Evolutionary conservation across 2,888 invertebrate species (phyloP), one percentile per base, ranked within the genome.

Genomic region (Eustalomyia histrio): DNA sequence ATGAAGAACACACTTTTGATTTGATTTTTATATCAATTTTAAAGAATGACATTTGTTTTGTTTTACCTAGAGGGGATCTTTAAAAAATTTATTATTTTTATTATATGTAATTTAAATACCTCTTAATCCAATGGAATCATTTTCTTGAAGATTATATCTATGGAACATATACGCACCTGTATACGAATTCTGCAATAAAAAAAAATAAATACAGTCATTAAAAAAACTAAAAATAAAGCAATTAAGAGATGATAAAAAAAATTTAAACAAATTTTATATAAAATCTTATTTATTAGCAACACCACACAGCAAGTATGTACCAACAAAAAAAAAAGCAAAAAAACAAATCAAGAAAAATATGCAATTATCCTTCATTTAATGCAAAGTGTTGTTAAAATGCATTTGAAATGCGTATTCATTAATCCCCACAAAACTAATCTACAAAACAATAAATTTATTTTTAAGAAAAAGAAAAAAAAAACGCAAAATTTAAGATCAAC

Each of bases 151-250:
- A 73, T 87, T 89, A 6, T 90, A 86, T 81, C 89, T 90, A 81
- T 91, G 90, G 81, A 90, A 88, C 78, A 91, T 86, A 87, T 90
- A 91, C 68, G 88, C 89, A 78, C 90, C 90, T 60, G 91, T 88
- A 84, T 90, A 91, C 2, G 90, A 89, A 82, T 87, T 89, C 91
- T 91, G 87, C 61, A 86, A 88, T 57, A 72, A 84, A 60, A 84
- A 47, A n/a, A 14, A 9, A n/a, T n/a, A 64, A 58, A 76, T 68
- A 53, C 52, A 52, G 24, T 21, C 18, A 52, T 12, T 50, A 47
- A 63, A 16, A 57, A 64, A 64, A 47, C 16, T 69, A 74, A 67
- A 69, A 81, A 74, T 78, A 67, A 78, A 81, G 53, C 78, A 74
- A 75, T 71, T 78, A 78, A 80, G 29, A 68, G 8, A 52, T 52